These are phyloP conservation scores for Steinernema feltiae DNA, from an alignment of 1,140 invertebrate species.

Conservation along the genomic window DNA sequence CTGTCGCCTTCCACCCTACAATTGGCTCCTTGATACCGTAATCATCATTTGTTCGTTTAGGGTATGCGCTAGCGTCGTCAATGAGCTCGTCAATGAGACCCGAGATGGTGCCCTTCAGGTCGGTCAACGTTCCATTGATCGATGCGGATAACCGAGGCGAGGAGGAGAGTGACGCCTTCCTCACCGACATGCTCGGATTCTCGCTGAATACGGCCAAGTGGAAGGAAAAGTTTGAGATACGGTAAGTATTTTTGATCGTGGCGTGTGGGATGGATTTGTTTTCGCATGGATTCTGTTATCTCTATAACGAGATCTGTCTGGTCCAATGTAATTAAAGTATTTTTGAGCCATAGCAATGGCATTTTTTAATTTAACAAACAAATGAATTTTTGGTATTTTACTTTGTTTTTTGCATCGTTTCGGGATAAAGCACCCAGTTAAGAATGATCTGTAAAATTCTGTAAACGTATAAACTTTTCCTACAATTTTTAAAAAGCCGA, in stretches of 20 bases:
- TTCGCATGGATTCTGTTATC: too few species aligned
- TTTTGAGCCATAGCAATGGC: too few species aligned
- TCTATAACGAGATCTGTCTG: too few species aligned
- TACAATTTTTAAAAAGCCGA: too few species aligned
- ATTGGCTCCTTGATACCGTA: not conserved
- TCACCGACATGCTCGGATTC: not conserved
- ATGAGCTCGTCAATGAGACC: not conserved
- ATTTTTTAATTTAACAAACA: too few species aligned
- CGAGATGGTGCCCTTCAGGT: not conserved
- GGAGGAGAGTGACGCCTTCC: not conserved
- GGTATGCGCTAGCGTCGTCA: not conserved
- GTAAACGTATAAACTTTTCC: too few species aligned
- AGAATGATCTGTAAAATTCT: too few species aligned
- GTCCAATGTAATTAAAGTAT: too few species aligned
- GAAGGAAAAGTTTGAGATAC: not conserved
- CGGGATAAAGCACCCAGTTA: too few species aligned
- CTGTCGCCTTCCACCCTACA: not conserved
- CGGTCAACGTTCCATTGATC: not conserved
- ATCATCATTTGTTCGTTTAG: not conserved
- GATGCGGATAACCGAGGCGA: not conserved
- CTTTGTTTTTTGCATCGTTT: too few species aligned
- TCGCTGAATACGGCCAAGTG: not conserved
- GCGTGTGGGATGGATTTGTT: too few species aligned
- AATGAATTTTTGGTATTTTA: too few species aligned
- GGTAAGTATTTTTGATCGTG: not conserved